Evolutionary conservation across 2,797 vertebrate species (phyloP).

Genomic region (Lepidocolaptes lacrymiger): DNA sequence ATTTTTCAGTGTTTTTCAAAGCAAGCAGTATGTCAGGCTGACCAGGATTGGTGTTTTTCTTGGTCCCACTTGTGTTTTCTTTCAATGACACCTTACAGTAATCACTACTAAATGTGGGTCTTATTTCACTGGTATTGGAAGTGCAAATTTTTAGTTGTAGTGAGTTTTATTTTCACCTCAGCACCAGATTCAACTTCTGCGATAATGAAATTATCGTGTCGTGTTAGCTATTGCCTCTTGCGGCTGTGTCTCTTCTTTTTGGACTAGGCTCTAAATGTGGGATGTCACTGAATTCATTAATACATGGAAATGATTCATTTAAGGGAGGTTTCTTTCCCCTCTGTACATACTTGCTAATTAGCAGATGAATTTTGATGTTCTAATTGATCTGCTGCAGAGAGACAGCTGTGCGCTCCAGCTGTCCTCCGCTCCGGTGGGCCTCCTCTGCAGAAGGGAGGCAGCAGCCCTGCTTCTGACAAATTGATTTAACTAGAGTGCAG

Average conservation of each 20-base stretch:
- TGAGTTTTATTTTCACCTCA: background rate
- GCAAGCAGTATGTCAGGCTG: background rate
- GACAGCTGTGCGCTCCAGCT: conserved; percentile 74
- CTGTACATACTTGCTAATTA: conserved; percentile 67
- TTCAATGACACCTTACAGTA: accelerated
- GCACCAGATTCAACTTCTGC: background rate
- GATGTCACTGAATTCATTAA: conserved; percentile 27
- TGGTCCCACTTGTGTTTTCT: background rate
- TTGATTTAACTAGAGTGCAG: conserved; percentile 64
- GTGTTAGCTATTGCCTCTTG: background rate
- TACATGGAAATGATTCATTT: conserved; percentile 53
- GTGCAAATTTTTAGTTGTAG: background rate
- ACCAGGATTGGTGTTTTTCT: background rate
- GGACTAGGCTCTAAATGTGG: background rate
- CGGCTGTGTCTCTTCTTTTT: background rate
- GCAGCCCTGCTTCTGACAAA: conserved; percentile 55
- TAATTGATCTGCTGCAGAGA: conserved; percentile 70
- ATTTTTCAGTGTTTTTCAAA: background rate
- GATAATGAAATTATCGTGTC: background rate
- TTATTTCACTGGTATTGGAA: background rate
- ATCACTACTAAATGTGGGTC: background rate
- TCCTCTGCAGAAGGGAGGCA: conserved; percentile 2
- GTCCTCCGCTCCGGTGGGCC: conserved; percentile 52
- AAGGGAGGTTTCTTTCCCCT: conserved; percentile 33
- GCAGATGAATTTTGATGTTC: conserved; percentile 73